Evolutionary conservation across 2,888 invertebrate species (phyloP).

Genomic region (Dendrolimus pini): DNA sequence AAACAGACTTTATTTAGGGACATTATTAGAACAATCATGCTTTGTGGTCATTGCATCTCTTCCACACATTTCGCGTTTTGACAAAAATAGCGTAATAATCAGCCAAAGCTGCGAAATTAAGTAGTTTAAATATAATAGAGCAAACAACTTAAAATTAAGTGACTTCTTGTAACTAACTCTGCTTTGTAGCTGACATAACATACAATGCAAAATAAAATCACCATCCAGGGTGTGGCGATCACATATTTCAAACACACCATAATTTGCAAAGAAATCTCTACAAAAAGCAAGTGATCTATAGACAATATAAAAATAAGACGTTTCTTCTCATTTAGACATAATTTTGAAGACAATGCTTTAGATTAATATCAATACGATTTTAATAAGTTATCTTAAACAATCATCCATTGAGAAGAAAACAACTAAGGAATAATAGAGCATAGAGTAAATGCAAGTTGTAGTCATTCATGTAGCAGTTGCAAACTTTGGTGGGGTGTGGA

Average conservation of each 20-base stretch:
- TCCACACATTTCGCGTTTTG: no score
- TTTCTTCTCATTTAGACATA: neutral
- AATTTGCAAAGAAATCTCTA: no score
- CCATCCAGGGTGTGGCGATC: neutral
- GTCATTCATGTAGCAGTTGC: neutral
- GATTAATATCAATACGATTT: neutral
- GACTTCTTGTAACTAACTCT: no score
- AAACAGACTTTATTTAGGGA: constrained; percentile 1
- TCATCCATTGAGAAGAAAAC: neutral
- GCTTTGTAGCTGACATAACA: constrained; percentile 6
- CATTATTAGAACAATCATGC: neutral
- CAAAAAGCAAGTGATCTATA: no score
- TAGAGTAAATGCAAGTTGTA: neutral
- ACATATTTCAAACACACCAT: no score
- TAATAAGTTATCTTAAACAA: neutral
- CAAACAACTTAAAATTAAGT: constrained; percentile 12
- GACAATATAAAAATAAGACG: neutral
- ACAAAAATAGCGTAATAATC: constrained; percentile 4
- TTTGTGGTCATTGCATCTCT: neutral
- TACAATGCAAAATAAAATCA: constrained; percentile 12
- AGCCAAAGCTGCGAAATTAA: constrained; percentile 8
- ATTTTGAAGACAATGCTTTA: neutral
- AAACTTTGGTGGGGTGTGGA: neutral
- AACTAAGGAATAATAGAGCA: neutral
- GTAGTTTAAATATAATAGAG: constrained; percentile 8